Evolutionary conservation across 2,113 vertebrate species (phyloP).

Genomic region (Buteo buteo): DNA sequence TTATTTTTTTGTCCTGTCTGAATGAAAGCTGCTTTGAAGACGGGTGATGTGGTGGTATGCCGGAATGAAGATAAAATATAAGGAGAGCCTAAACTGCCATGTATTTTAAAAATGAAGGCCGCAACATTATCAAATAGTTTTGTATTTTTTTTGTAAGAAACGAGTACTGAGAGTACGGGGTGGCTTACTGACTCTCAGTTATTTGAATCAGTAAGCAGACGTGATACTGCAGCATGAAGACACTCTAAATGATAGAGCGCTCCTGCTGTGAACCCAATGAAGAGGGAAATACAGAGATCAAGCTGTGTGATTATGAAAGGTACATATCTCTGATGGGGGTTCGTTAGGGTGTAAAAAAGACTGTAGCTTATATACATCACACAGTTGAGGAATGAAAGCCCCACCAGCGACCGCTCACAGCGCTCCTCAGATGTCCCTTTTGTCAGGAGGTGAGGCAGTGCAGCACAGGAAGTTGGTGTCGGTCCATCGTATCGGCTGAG

Average conservation of each 20-base stretch:
- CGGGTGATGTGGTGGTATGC: background rate
- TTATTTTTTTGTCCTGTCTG: background rate
- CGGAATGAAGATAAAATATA: background rate
- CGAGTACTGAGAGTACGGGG: background rate
- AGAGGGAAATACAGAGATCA: background rate
- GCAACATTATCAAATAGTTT: background rate
- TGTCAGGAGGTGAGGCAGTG: background rate
- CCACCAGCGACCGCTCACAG: fast-evolving
- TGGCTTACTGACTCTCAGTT: background rate
- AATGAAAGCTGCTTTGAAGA: background rate
- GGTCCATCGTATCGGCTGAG: fast-evolving
- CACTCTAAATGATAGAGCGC: background rate
- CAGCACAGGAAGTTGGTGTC: background rate
- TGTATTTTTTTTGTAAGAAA: background rate
- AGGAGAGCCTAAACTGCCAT: background rate
- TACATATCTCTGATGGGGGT: fast-evolving
- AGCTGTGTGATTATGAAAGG: background rate
- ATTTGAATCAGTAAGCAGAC: background rate
- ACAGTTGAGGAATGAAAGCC: fast-evolving
- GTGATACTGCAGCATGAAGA: background rate
- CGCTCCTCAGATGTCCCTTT: background rate
- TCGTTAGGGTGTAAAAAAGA: background rate
- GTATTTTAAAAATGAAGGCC: background rate
- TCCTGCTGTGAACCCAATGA: background rate
- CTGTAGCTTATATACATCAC: background rate